Percentiles rank a stretch among this genome's conserved stretches.
Evolutionary conservation across 2,888 invertebrate species (phyloP).

Genomic region (Phytoseiulus persimilis): DNA sequence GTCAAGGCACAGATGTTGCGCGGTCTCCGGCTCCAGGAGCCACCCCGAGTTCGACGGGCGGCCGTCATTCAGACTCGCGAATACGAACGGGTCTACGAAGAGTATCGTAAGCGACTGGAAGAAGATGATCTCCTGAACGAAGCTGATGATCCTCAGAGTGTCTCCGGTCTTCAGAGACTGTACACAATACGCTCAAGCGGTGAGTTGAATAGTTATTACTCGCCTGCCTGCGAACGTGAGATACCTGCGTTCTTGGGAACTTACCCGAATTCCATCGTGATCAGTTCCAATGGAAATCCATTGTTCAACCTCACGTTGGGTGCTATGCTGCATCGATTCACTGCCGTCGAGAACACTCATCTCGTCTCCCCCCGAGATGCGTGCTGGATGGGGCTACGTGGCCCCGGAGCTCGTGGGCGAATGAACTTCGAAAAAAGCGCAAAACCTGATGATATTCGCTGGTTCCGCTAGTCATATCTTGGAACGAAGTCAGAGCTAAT

Average conservation of each 20-base stretch:
- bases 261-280: too few relatives aligned
- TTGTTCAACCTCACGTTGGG: too few relatives aligned
- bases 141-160: background rate
- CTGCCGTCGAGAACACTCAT: too few relatives aligned
- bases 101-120: conserved; percentile 19
- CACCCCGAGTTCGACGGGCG: conserved; percentile 24
- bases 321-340: too few relatives aligned
- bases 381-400: too few relatives aligned
- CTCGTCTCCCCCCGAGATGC: too few relatives aligned
- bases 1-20: conserved; percentile 32
- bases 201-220: background rate
- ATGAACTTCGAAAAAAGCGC: background rate
- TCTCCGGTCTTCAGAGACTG: conserved; percentile 15
- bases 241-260: too few relatives aligned
- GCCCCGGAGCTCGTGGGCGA: background rate
- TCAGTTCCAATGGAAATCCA: too few relatives aligned
- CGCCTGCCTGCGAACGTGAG: too few relatives aligned
- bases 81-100: conserved; percentile 22
- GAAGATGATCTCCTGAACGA: conserved; percentile 24
- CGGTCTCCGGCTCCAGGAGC: conserved; percentile 18
- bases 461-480: too few relatives aligned
- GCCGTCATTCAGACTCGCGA: background rate
- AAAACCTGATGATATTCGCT: too few relatives aligned
- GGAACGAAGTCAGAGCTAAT: background rate
- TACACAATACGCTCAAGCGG: conserved; percentile 34